Conservation (phyloP, 2,888 invertebrate genomes). For the Stegana nigrithorax region DNA sequence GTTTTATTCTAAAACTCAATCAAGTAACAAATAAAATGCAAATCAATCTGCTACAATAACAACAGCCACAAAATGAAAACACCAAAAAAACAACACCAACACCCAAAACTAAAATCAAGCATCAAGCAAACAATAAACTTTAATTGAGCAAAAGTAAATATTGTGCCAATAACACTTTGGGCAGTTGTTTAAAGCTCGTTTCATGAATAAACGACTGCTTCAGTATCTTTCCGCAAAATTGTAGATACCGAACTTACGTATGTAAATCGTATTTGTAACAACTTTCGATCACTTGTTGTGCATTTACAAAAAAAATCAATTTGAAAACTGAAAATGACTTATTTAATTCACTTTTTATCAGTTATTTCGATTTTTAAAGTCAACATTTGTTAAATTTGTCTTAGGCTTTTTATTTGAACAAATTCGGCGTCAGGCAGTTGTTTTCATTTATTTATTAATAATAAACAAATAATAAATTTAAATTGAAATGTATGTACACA, state of each 20-base stretch:
- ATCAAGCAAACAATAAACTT: constrained; percentile 15
- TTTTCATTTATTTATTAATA: too few species aligned
- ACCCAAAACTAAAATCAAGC: too few species aligned
- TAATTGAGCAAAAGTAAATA: constrained; percentile 21
- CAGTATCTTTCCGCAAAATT: background rate
- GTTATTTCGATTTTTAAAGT: too few species aligned
- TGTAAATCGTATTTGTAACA: too few species aligned
- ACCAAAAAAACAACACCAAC: background rate
- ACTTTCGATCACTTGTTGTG: background rate
- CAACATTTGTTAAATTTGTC: too few species aligned
- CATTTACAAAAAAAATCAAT: too few species aligned
- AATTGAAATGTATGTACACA: too few species aligned
- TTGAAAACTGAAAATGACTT: too few species aligned
- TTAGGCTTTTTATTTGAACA: background rate
- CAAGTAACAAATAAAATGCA: constrained; percentile 2
- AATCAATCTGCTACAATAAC: constrained; percentile 5
- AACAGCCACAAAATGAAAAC: background rate
- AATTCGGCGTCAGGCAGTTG: too few species aligned
- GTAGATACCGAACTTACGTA: too few species aligned
- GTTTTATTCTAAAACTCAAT: background rate
- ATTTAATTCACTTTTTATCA: background rate
- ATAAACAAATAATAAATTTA: too few species aligned
- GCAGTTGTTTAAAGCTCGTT: background rate
- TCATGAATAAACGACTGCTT: background rate
- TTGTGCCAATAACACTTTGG: constrained; percentile 17